phyloP scores from a whole-genome alignment of 2,113 vertebrate genomes.

The Sceloporus undulatus region DNA sequence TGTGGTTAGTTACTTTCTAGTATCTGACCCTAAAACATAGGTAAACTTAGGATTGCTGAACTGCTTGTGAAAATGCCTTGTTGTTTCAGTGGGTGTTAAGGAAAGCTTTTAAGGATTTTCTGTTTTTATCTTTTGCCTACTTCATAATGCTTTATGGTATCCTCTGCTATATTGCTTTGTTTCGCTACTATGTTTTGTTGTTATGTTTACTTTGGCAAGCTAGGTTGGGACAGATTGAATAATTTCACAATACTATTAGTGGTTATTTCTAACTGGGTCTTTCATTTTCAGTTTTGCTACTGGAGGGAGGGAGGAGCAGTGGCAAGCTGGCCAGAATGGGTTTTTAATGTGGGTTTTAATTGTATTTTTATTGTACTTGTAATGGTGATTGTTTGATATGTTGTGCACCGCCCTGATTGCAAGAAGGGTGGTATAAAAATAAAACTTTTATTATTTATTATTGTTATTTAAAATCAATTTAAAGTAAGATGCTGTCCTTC shows the following conservation, averaged over 20 bases:
- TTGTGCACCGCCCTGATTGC: too few species aligned
- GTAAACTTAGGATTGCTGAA: not conserved
- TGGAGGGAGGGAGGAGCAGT: too few species aligned
- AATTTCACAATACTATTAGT: too few species aligned
- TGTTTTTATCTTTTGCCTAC: not conserved
- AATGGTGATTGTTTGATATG: too few species aligned
- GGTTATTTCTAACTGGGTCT: too few species aligned
- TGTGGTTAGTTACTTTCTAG: not conserved
- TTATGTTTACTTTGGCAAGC: not conserved
- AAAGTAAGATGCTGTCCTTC: not conserved
- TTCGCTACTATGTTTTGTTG: not conserved
- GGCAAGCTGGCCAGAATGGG: too few species aligned
- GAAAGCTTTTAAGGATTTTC: not conserved
- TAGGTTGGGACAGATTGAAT: not conserved
- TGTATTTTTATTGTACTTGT: too few species aligned
- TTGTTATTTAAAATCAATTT: not conserved
- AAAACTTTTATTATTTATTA: too few species aligned
- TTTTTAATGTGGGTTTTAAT: too few species aligned
- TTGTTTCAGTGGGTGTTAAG: not conserved
- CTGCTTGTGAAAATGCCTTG: not conserved
- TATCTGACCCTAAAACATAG: not conserved
- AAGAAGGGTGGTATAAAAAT: too few species aligned
- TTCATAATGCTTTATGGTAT: not conserved
- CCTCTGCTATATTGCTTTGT: not conserved
- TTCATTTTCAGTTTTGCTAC: not conserved